Conservation (phyloP, 2,888 invertebrate genomes). For the Cephus pulcher region DNA sequence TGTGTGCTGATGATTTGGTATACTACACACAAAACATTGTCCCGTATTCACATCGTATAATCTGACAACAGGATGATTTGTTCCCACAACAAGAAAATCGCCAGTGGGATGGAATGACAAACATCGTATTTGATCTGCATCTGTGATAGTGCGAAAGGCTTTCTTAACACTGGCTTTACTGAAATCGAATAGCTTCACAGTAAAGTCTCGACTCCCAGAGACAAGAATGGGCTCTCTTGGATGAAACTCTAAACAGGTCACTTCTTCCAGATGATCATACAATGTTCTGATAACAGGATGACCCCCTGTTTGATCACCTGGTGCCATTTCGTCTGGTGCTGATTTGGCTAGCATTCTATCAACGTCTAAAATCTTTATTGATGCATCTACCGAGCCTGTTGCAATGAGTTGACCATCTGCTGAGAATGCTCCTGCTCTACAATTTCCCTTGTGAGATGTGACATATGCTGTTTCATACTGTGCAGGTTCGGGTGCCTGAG, state of each 20-base stretch:
- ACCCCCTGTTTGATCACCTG: conserved; percentile 88
- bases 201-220: conserved; percentile 94
- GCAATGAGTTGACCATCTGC: conserved; percentile 95
- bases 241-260: conserved; percentile 96
- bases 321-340: conserved; percentile 89
- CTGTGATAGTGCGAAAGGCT: conserved; percentile 95
- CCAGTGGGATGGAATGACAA: conserved; percentile 96
- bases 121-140: conserved; percentile 90
- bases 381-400: conserved; percentile 98
- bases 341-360: conserved; percentile 98
- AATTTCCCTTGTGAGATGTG: conserved; percentile 97
- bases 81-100: conserved; percentile 93
- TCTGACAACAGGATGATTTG: conserved; percentile 89
- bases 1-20: conserved; percentile 88
- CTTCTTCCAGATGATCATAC: conserved; percentile 98
- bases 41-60: conserved; percentile 95
- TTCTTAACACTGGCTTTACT: conserved; percentile 99
- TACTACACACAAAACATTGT: conserved; percentile 94
- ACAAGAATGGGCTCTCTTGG: conserved; percentile 94
- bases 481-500: conserved; percentile 95
- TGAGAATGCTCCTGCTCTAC: conserved; percentile 96
- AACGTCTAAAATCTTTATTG: conserved; percentile 99
- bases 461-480: conserved; percentile 99
- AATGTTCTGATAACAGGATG: conserved; percentile 98
- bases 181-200: conserved; percentile 96